phyloP scores from a whole-genome alignment of 2,888 invertebrate species.

The Cosmopolites sordidus region DNA sequence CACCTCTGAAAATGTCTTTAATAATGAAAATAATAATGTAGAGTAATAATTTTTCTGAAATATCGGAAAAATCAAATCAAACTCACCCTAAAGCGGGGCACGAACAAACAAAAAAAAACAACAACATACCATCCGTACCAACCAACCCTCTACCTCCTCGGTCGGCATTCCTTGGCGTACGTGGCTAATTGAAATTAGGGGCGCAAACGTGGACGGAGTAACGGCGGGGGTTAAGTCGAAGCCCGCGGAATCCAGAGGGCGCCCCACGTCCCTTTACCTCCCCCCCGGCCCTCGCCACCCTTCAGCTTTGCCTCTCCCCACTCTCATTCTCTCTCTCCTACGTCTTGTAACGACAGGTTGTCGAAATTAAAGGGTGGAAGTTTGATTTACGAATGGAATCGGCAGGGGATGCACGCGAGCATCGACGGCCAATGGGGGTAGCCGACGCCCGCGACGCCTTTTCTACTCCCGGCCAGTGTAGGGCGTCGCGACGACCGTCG shows the following conservation, averaged over 20 bases:
- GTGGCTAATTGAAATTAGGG: constrained; percentile 24
- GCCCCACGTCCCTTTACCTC: not conserved
- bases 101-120: too few species aligned
- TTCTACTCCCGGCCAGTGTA: constrained; percentile 19
- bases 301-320: too few species aligned
- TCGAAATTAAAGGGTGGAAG: constrained; percentile 42
- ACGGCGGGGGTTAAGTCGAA: constrained; percentile 1
- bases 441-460: constrained; percentile 19
- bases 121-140: constrained; percentile 21
- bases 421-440: constrained; percentile 21
- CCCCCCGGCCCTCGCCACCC: not conserved
- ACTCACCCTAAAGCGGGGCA: not conserved
- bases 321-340: constrained; percentile 18
- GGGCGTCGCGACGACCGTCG: constrained; percentile 5
- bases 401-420: constrained; percentile 46
- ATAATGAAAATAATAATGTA: too few species aligned
- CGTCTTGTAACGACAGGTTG: constrained; percentile 35
- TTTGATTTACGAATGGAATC: constrained; percentile 52
- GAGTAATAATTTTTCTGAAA: too few species aligned
- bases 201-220: not conserved
- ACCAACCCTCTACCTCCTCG: constrained; percentile 20
- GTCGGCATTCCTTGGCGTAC: constrained; percentile 12
- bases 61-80: constrained; percentile 18
- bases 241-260: not conserved
- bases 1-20: too few species aligned